Evolutionary conservation across 2,113 vertebrate species (phyloP).

Genomic region (Myocastor coypus): DNA sequence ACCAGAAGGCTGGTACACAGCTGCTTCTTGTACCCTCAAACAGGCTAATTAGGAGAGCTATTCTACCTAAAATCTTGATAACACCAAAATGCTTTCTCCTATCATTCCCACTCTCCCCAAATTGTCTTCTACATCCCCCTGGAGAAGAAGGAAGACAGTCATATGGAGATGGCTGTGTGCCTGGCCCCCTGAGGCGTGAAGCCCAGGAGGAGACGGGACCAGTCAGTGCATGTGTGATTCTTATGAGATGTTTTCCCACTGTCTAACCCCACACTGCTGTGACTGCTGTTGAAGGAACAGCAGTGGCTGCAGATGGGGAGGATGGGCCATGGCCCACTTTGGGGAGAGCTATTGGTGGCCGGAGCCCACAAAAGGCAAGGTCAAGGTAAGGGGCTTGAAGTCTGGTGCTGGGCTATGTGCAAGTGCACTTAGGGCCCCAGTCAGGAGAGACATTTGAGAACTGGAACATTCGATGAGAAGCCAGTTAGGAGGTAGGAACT

Average conservation of each 20-base stretch:
- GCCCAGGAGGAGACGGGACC: background rate
- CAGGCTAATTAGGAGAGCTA: background rate
- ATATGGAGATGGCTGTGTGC: background rate
- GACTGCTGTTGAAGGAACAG: background rate
- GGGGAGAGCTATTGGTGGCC: background rate
- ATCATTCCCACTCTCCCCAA: background rate
- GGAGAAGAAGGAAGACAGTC: background rate
- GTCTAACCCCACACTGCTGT: no score
- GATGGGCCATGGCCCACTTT: accelerated
- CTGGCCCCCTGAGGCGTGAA: background rate
- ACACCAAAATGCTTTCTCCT: background rate
- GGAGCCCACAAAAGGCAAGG: background rate
- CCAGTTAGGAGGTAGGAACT: background rate
- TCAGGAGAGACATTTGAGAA: background rate
- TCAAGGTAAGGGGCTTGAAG: background rate
- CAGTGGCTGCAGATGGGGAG: background rate
- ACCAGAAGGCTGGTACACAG: background rate
- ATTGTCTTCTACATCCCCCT: background rate
- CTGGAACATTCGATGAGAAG: background rate
- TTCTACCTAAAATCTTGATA: background rate
- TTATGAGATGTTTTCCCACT: no score
- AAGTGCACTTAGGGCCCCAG: background rate
- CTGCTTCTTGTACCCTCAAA: background rate
- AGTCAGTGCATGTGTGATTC: background rate
- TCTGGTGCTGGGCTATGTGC: background rate